phyloP scores from a whole-genome alignment of 2,113 vertebrate genomes.

The Aplodontia rufa region DNA sequence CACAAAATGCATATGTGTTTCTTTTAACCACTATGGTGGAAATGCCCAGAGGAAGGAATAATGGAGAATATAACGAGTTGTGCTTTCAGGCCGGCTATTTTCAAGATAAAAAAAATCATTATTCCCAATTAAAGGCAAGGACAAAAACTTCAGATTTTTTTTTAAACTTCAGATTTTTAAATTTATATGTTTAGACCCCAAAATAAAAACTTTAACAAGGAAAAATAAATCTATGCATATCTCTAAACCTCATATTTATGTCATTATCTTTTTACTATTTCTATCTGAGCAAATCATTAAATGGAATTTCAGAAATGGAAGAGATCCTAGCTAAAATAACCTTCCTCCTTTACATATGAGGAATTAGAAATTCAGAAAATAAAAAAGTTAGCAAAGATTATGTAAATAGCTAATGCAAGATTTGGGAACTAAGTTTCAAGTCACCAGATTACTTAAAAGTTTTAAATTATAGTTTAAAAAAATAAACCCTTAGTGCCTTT shows the following conservation, averaged over 20 bases:
- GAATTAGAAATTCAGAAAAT: constrained; percentile 22
- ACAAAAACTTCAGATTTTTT: neutral
- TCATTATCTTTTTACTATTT: neutral
- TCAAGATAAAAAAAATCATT: neutral
- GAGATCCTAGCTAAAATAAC: neutral
- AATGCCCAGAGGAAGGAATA: neutral
- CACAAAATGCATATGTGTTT: neutral
- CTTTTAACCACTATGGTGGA: neutral
- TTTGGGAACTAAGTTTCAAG: neutral
- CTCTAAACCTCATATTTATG: neutral
- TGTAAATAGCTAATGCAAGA: neutral
- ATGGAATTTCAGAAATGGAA: neutral
- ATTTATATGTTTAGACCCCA: neutral
- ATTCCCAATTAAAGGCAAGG: neutral
- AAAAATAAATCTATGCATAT: neutral
- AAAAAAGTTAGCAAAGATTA: neutral
- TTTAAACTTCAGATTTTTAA: neutral
- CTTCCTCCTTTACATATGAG: neutral
- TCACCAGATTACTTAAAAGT: neutral
- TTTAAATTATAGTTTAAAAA: constrained; percentile 10
- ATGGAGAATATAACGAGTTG: neutral
- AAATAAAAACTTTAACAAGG: neutral
- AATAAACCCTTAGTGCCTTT: neutral
- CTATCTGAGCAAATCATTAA: neutral
- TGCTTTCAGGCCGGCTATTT: neutral